These are phyloP conservation scores for Xiphorhynchus erythropygius DNA, from an alignment of 2,797 vertebrate species.

Conservation along the genomic window DNA sequence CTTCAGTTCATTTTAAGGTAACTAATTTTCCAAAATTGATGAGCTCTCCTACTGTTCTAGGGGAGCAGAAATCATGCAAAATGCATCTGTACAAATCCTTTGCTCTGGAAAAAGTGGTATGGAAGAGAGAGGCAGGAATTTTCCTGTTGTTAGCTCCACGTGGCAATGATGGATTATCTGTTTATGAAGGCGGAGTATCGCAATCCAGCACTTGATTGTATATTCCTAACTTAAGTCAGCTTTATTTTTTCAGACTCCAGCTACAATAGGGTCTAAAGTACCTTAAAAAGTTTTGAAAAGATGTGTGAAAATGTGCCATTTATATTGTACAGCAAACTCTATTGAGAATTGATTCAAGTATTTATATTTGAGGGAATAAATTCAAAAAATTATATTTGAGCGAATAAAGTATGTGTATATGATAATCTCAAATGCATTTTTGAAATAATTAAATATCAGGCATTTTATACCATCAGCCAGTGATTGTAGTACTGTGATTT, in stretches of 20 bases:
- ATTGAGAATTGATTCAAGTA: not conserved
- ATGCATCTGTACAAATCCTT: not conserved
- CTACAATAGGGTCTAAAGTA: not conserved
- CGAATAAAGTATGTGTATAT: not conserved
- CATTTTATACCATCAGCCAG: not conserved
- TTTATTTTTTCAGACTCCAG: not conserved
- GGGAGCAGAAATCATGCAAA: not conserved
- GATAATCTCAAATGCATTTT: not conserved
- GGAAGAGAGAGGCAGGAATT: not conserved
- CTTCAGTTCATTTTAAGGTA: not conserved
- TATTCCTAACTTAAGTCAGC: not conserved
- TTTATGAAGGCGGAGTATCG: rapidly evolving
- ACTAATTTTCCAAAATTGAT: not conserved
- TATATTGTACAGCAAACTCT: not conserved
- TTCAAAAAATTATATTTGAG: not conserved
- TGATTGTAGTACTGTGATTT: not conserved
- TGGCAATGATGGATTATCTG: not conserved
- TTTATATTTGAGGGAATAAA: not conserved
- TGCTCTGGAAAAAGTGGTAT: not conserved
- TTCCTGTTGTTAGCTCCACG: rapidly evolving
- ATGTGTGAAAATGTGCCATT: not conserved
- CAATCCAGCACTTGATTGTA: not conserved
- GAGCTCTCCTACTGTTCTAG: not conserved
- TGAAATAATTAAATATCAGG: not conserved
- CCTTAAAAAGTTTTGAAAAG: not conserved